Evolutionary conservation across 2,888 invertebrate species (phyloP), one percentile per base, ranked within the genome.

Genomic region (Listrodromus nycthemerus): DNA sequence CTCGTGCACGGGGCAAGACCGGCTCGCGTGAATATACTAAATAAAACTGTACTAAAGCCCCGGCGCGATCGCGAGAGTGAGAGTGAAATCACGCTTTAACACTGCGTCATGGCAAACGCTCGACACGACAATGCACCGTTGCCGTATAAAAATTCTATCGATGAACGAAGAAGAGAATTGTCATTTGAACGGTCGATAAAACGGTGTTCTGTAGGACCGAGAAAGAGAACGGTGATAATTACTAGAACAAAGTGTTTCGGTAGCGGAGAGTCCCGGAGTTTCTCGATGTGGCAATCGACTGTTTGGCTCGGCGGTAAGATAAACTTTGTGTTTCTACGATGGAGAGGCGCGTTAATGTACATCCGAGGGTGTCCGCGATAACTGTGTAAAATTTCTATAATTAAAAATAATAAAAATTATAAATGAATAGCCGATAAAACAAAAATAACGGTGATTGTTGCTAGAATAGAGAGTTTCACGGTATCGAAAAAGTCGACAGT

Each of bases 21-120:
- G 70, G 66, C 58, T 84, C 84, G 84, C 84, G 84, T 84, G 84
- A 75, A 84, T 79, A 81, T 84, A 81, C 71, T 75, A 84, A 84
- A 84, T 81, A 81, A 84, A 84, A 81, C 81, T 33, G 50, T 66
- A 71, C 75, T 65, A 70, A 75, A 79, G 78, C 75, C 80, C 80
- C 80, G 76, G 80, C 13, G 27, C 27, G 55, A 16, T 58, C 58
- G 58, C 71, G 58, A 81, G 73, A 63, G 61, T 69, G 80, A 80
- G 76, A 83, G 50, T 45, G 67, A 80, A 78, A 78, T 84, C 81
- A 70, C 69, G 21, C 48, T 71, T 63, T 78, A 76, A 66, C n/a
- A 13, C 74, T 69, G 69, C 76, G 76, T 83, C 80, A 76, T 45
- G 7, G 33, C 41, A 50, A 19, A 48, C n/a, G 69, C 30, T 70